Conservation (phyloP, 2,888 invertebrate species). For the Calameuta idolon region DNA sequence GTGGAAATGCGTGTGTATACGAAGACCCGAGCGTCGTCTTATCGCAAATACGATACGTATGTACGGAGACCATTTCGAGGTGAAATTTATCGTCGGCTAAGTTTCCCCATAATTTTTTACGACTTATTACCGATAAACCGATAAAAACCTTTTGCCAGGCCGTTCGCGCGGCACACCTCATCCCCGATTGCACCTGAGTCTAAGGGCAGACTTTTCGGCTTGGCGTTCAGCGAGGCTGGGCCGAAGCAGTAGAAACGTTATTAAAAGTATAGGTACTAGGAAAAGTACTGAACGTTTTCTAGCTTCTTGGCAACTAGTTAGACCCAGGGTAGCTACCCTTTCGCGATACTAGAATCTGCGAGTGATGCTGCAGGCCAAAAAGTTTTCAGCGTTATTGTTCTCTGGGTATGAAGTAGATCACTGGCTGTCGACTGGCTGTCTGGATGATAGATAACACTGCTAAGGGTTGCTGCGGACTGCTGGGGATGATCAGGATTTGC, state of each 20-base stretch:
- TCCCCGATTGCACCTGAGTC: neutral
- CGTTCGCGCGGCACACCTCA: neutral
- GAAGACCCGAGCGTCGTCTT: neutral
- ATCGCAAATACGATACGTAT: neutral
- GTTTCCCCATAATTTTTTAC: constrained; percentile 16
- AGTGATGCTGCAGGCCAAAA: neutral
- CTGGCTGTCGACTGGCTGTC: neutral
- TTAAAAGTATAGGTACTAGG: neutral
- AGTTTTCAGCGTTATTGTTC: neutral
- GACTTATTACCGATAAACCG: constrained; percentile 19
- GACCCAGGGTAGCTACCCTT: neutral
- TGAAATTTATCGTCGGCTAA: neutral
- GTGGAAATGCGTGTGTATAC: neutral
- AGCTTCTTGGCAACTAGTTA: neutral
- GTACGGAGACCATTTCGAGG: neutral
- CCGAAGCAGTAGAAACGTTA: neutral
- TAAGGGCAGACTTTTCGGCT: neutral
- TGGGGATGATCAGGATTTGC: neutral
- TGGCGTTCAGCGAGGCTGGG: neutral
- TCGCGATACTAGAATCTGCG: neutral
- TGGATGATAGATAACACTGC: neutral
- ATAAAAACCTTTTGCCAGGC: neutral
- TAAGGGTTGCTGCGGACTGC: neutral
- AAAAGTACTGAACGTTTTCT: neutral
- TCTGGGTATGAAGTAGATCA: neutral